Evolutionary conservation across 2,888 invertebrate genomes (phyloP).

Genomic region (Limnephilus rhombicus): DNA sequence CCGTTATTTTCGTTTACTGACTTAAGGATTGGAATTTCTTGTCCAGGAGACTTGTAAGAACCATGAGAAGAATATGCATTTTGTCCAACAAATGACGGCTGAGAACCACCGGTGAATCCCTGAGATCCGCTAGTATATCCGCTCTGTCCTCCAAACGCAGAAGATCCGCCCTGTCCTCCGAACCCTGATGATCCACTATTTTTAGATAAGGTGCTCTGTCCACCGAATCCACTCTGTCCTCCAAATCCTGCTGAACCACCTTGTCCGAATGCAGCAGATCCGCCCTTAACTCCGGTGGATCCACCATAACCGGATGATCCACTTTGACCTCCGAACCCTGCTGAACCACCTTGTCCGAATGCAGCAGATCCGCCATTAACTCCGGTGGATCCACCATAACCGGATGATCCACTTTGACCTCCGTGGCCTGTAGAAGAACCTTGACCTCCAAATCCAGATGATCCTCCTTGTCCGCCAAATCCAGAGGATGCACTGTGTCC

Average conservation of each 20-base stretch:
- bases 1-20: constrained; percentile 81
- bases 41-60: constrained; percentile 67
- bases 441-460: constrained; percentile 51
- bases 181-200: constrained; percentile 24
- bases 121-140: constrained; percentile 46
- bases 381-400: constrained; percentile 22
- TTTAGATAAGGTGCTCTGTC: constrained; percentile 17
- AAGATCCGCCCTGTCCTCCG: constrained; percentile 38
- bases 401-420: constrained; percentile 47
- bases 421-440: constrained; percentile 39
- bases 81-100: constrained; percentile 41
- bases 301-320: constrained; percentile 43
- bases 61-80: constrained; percentile 21
- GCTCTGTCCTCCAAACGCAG: constrained; percentile 54
- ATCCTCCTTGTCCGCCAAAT: not conserved
- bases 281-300: constrained; percentile 5
- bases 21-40: constrained; percentile 79
- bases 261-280: constrained; percentile 34
- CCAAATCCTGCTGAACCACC: constrained; percentile 23
- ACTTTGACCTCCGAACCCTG: constrained; percentile 13
- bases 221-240: constrained; percentile 38
- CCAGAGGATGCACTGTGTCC: constrained; percentile 34
- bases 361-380: constrained; percentile 16
- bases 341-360: constrained; percentile 29
- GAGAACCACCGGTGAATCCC: constrained; percentile 45